phyloP scores from a whole-genome alignment of 2,888 invertebrate species.

The Eupithecia vulgata region DNA sequence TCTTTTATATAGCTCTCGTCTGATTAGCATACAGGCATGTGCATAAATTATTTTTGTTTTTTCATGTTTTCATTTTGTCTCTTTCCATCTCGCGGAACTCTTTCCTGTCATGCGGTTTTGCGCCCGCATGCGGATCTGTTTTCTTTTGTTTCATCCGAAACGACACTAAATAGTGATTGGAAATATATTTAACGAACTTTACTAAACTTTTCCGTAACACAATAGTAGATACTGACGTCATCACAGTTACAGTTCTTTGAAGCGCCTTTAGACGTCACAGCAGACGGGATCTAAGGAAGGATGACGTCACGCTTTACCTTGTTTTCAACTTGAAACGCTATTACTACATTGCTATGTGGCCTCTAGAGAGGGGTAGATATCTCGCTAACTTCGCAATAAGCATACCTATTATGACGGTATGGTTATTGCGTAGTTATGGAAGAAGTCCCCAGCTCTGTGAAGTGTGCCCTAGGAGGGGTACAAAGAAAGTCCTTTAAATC shows the following conservation, averaged over 20 bases:
- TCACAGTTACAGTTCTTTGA: not conserved
- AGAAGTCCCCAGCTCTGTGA: too few relatives aligned
- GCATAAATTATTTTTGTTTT: not conserved
- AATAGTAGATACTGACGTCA: not conserved
- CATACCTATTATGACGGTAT: too few relatives aligned
- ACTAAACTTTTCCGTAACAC: not conserved
- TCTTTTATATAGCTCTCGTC: not conserved
- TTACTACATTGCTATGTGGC: not conserved
- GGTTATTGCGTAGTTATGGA: too few relatives aligned
- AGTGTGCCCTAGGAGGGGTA: too few relatives aligned
- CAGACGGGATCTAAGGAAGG: not conserved
- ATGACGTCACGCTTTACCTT: conserved; percentile 4
- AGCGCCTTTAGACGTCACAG: conserved; percentile 13
- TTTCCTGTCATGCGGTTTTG: too few relatives aligned
- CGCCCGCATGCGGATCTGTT: too few relatives aligned
- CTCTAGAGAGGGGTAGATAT: not conserved
- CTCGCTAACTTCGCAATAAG: not conserved
- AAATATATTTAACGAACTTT: not conserved
- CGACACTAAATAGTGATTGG: not conserved
- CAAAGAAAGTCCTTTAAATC: too few relatives aligned
- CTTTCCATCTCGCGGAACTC: not conserved
- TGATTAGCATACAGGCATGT: not conserved
- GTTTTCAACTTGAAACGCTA: not conserved
- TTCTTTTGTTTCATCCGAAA: too few relatives aligned
- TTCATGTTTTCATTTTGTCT: not conserved